Evolutionary conservation across 2,113 vertebrate genomes (phyloP), one percentile per base, ranked within the genome.

Genomic region (Rhineura floridana): DNA sequence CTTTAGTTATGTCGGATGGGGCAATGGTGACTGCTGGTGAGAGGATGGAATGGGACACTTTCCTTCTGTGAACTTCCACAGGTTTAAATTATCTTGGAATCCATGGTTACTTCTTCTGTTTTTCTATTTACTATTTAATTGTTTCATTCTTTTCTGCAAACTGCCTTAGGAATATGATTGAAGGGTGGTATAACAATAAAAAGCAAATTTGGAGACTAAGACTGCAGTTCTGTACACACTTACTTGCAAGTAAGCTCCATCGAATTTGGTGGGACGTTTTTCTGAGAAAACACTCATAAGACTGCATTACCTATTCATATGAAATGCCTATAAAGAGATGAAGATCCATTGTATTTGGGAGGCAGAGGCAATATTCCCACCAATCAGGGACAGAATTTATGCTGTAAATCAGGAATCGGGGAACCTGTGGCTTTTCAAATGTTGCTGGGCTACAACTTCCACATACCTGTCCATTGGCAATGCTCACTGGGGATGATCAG

Each of bases 321-420:
- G 79, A 33, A 33, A 21, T 50, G 85, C 0, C 12, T 89, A 46
- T 67, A 44, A 39, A 78, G 33, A 83, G 59, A 52, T 2, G 59
- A 33, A 2, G 6, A 0, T 4, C 13, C 13, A 1, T 55, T 50
- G 21, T 4, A 19, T 86, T 67, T 72, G 33, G 63, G 30, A 52
- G 4, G 5, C 15, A 52, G 15, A 50, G 0, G 0, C 39, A 17
- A 2, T 0, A 0, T 30, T 83, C 44, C 55, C 1, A 0, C n/a
- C 67, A 3, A 1, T 25, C 73, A 83, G 63, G 33, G 83, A 62
- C 55, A 77, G 13, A 46, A 77, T n/a, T 67, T 65, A 3, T 4
- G 84, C 63, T 91, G 3, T 13, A 39, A 21, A 30, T 77, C 23
- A 28, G 63, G 25, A 30, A 30, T 67, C 23, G 8, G 1, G n/a